Percentiles rank a stretch among this genome's conserved stretches.
Evolutionary conservation across 2,888 invertebrate species (phyloP).

Genomic region (Netelia fuscicornis): DNA sequence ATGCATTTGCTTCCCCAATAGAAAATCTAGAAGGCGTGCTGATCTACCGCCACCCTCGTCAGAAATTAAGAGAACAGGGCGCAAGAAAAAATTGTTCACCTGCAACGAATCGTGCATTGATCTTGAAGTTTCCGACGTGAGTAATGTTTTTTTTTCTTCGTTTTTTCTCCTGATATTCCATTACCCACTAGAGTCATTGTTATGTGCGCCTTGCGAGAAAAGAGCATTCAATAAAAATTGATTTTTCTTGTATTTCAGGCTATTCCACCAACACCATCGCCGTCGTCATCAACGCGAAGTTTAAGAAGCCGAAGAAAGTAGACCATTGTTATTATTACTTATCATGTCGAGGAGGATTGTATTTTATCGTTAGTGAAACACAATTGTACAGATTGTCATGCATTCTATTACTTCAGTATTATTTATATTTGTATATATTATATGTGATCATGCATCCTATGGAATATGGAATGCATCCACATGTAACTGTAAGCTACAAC

Average conservation of each 20-base stretch:
- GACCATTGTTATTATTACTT: neutral
- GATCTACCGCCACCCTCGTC: conserved; percentile 62
- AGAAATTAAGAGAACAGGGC: conserved; percentile 68
- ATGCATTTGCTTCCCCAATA: conserved; percentile 52
- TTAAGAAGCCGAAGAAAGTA: conserved; percentile 71
- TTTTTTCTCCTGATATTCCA: neutral
- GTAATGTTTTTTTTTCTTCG: neutral
- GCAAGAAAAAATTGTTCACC: conserved; percentile 77
- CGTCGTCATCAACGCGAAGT: conserved; percentile 68
- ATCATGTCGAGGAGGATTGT: neutral
- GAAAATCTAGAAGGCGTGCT: conserved; percentile 67
- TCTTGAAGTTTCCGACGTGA: conserved; percentile 74
- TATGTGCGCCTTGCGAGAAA: no score
- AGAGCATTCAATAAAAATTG: neutral
- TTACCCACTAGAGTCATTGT: no score
- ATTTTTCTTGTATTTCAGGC: conserved; percentile 30
- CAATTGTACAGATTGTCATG: conserved; percentile 39
- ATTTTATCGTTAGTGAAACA: neutral
- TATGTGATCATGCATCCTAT: neutral
- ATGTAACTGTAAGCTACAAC: neutral
- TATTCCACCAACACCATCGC: conserved; percentile 61
- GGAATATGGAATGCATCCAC: neutral
- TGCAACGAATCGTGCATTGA: conserved; percentile 75
- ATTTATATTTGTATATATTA: conserved; percentile 33
- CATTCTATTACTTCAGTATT: conserved; percentile 34